These are phyloP conservation scores for Dryoscopus gambensis DNA, from an alignment of 2,113 vertebrate genomes.

Conservation along the genomic window DNA sequence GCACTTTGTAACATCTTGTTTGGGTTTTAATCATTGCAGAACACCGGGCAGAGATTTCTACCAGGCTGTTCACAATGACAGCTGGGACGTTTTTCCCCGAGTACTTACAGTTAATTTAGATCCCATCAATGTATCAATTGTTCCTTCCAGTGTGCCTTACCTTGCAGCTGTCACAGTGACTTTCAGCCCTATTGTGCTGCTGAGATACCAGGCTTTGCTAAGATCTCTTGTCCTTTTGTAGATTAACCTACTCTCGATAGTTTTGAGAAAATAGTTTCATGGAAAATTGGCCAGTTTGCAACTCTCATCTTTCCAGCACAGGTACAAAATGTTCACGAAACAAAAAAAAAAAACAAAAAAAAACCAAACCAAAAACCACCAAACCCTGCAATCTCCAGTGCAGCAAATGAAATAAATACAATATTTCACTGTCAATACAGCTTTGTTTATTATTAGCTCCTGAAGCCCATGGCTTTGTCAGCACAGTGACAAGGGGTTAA, in stretches of 20 bases:
- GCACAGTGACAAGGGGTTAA: background rate
- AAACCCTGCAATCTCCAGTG: background rate
- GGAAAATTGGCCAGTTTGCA: background rate
- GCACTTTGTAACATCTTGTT: constrained; percentile 11
- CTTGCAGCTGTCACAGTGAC: constrained; percentile 40
- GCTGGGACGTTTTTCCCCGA: background rate
- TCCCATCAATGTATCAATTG: constrained; percentile 58
- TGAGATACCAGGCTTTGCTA: constrained; percentile 15
- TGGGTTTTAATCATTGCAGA: constrained; percentile 28
- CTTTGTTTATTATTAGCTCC: background rate
- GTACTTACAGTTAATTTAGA: constrained; percentile 63
- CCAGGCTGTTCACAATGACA: constrained; percentile 11
- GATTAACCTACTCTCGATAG: background rate
- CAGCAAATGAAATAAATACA: background rate
- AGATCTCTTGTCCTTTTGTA: constrained; percentile 22
- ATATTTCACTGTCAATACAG: background rate
- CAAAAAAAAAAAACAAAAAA: too few species aligned
- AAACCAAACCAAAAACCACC: background rate
- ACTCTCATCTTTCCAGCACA: background rate
- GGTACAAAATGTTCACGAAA: background rate
- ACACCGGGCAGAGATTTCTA: background rate
- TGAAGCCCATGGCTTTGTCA: background rate
- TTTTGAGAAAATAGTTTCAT: background rate
- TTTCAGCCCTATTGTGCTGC: constrained; percentile 37
- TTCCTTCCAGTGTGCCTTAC: constrained; percentile 26